Conservation (phyloP, 2,797 vertebrate genomes). For the Australoheros facetus region DNA sequence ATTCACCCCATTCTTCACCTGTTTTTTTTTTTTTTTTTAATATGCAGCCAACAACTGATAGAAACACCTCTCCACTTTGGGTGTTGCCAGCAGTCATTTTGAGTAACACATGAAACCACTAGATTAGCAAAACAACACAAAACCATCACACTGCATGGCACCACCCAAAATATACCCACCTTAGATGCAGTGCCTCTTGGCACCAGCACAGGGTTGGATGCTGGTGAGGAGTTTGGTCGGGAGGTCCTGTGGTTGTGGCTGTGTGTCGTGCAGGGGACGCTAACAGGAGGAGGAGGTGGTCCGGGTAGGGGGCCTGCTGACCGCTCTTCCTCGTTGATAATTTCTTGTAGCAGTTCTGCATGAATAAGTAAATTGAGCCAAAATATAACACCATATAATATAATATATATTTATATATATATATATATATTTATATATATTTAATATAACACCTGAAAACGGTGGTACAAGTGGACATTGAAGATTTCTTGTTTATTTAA, state of each 20-base stretch:
- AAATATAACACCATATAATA: no score
- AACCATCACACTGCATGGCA: not conserved
- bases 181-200: slow-evolving; percentile 67
- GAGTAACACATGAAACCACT: not conserved
- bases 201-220: slow-evolving; percentile 63
- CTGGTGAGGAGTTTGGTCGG: not conserved
- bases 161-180: slow-evolving; percentile 38
- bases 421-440: no score
- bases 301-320: slow-evolving; percentile 32
- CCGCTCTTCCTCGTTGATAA: slow-evolving; percentile 57
- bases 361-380: not conserved
- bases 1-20: no score
- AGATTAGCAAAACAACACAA: not conserved
- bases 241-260: slow-evolving; percentile 19
- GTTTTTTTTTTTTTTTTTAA: no score
- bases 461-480: no score
- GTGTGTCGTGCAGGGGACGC: not conserved
- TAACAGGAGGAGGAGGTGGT: slow-evolving; percentile 59
- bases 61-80: not conserved
- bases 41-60: not conserved
- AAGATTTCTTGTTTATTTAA: no score
- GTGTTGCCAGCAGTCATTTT: not conserved
- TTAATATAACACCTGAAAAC: no score
- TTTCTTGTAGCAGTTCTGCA: slow-evolving; percentile 76
- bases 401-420: no score